Evolutionary conservation across 2,113 vertebrate genomes (phyloP).

Genomic region (Ardeotis arabs): DNA sequence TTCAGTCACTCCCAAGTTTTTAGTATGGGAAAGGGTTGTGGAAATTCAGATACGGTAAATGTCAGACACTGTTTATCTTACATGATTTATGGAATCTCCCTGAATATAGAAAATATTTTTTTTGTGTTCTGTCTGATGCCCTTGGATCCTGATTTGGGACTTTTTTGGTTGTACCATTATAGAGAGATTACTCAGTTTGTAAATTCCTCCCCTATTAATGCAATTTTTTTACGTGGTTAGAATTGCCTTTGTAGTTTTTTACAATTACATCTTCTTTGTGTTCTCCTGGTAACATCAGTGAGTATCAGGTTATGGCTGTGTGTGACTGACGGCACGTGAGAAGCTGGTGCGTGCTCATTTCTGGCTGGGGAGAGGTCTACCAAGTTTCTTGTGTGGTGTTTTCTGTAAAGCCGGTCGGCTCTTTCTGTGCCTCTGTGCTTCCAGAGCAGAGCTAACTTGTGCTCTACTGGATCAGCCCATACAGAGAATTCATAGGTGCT

Average conservation of each 20-base stretch:
- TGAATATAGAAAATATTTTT: background rate
- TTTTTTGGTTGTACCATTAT: background rate
- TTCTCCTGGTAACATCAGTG: background rate
- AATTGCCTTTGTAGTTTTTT: background rate
- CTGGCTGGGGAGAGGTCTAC: background rate
- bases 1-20: background rate
- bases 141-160: background rate
- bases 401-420: background rate
- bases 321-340: rapidly evolving
- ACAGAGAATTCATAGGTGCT: rapidly evolving
- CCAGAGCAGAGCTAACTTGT: background rate
- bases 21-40: background rate
- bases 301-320: background rate
- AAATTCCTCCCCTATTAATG: background rate
- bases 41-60: background rate
- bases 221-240: background rate
- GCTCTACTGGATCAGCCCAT: background rate
- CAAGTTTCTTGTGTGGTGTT: background rate
- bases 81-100: background rate
- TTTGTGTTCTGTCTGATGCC: background rate
- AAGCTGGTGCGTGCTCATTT: background rate
- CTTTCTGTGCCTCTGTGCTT: background rate
- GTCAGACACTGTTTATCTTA: background rate
- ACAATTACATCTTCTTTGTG: background rate
- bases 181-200: background rate